phyloP scores from a whole-genome alignment of 2,797 vertebrate genomes.

The Ataeniobius toweri region DNA sequence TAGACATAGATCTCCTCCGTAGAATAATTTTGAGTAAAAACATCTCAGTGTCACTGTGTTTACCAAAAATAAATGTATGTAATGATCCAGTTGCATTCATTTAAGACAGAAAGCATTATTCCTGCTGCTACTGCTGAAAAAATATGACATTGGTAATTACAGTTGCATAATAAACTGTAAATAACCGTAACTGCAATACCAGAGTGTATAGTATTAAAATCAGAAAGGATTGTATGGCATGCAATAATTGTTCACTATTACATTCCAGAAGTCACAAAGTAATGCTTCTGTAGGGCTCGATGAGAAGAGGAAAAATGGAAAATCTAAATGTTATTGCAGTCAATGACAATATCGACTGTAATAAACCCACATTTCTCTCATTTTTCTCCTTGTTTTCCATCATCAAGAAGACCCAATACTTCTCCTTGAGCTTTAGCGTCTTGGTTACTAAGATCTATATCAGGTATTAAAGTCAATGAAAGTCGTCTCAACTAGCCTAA shows the following conservation, averaged over 20 bases:
- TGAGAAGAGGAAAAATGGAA: background rate
- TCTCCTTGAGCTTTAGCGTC: background rate
- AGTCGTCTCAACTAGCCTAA: background rate
- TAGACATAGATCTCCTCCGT: background rate
- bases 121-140: too few relatives aligned
- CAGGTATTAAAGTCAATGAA: background rate
- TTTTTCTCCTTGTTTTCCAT: background rate
- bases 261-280: background rate
- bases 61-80: background rate
- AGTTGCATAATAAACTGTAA: background rate
- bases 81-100: too few relatives aligned
- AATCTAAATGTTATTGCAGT: too few relatives aligned
- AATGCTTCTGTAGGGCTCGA: background rate
- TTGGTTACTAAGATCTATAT: background rate
- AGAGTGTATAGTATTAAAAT: background rate
- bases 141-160: too few relatives aligned
- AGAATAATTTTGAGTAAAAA: background rate
- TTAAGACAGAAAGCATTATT: too few relatives aligned
- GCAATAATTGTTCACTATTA: too few relatives aligned
- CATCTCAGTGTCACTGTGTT: background rate
- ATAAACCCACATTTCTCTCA: background rate
- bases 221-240: too few relatives aligned
- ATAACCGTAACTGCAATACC: background rate
- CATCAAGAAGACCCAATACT: background rate
- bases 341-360: background rate